Evolutionary conservation across 2,888 invertebrate genomes (phyloP), one percentile per base, ranked within the genome.

Genomic region (Caradrina kadenii): DNA sequence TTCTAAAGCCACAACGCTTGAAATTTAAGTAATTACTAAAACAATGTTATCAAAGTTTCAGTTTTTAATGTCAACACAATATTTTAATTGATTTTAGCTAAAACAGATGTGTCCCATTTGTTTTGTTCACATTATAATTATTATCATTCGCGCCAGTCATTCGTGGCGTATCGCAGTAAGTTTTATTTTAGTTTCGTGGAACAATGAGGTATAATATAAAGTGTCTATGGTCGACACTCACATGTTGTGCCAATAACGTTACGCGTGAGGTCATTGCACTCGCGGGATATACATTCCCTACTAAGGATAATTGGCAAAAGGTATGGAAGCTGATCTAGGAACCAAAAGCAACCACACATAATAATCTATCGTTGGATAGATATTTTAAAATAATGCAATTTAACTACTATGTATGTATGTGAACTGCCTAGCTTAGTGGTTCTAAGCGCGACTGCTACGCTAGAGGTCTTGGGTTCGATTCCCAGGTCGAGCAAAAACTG

Each of bases 181-280:
- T 75, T 63, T 63, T 42, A 79, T 74, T 69, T 79, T 80, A 74
- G 80, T 77, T 52, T 53, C 50, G 69, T 58, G 54, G 48, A 60
- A 82, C 76, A 76, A 79, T 71, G 62, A 31, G 50, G 19, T 54
- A 45, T 66, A 35, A 60, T 63, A 53, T 65, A 42, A 61, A 66
- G 22, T 61, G 49, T 65, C 72, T 65, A 49, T 75, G 62, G 54
- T 21, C 21, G 69, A 58, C 82, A 84, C 73, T 84, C 11, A 45
- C 17, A 45, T 85, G 80, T 84, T 85, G 80, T 84, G 79, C 86
- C 79, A 86, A 85, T 79, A 76, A 55, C 60, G 22, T 70, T 61
- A 19, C 61, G 50, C 53, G 39, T n/a, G 45, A 63, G 82, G 73
- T 83, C 76, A 76, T 65, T 83, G 81, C 67, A 75, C 85, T 73